Base-by-base conservation (phyloP, 1,140 invertebrate species). In the Dermatophagoides farinae region DNA sequence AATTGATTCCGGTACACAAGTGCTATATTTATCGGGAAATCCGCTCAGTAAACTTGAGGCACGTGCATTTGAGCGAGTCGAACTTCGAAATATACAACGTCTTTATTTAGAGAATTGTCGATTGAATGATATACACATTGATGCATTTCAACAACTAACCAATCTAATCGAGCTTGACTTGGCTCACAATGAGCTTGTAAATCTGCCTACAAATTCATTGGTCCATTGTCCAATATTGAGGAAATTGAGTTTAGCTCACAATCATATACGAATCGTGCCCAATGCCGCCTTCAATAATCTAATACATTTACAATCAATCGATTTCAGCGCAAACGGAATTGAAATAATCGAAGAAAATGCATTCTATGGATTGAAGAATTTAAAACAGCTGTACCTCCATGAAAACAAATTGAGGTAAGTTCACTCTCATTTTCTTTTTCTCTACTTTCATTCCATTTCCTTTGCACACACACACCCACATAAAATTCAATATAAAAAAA, bases 1-100 rank as follows among this genome's bases (percentile, higher is more conserved):
- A 62, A 81, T 90, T 55, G 85, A 88, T 71, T 77, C 82, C 6
- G 85, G 83, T 65, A 90, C 87, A 10, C 88, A 92, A 76, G 86
- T 92, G 62, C 73, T 92, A 65, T 85, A 90, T 71, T 77, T 86
- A 69, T 87, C 84, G 60, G 81, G 82, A 52, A 91, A 91, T 71
- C 82, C 86, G 70, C 77, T 92, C 63, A 81, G 84, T 66, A 80
- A 83, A 60, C 75, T 92, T 41, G 79, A 84, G 10, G 77, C 79
- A 46, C 83, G 88, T 68, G 82, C 82, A 58, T 92, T 92, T 71
- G 75, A 80, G 47, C 77, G 79, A 52, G 81, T 83, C 16, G 82
- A 81, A 38, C 76, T 92, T 38, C 77, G 86, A 16, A 89, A 92
- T 73, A 73, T 91, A 61, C 88, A 91, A 72, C 79, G 83, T 67